phyloP scores from a whole-genome alignment of 2,113 vertebrate genomes.

The Rhinopomastus cyanomelas region DNA sequence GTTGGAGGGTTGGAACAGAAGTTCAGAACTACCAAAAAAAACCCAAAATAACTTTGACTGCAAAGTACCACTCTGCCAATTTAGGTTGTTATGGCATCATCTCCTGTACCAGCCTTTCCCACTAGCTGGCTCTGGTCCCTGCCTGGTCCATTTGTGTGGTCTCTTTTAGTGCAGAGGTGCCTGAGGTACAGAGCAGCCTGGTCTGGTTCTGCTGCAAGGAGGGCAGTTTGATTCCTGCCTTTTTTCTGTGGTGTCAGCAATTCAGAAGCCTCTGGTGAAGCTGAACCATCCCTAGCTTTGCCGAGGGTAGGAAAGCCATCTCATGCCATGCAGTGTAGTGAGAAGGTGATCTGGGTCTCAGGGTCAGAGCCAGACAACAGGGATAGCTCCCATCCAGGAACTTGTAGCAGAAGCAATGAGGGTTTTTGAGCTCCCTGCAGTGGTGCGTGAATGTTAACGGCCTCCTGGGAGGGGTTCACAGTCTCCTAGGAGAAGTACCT shows the following conservation, averaged over 20 bases:
- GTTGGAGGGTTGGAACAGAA: background rate
- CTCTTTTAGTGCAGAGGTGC: accelerated
- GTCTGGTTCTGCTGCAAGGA: background rate
- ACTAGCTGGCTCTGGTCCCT: background rate
- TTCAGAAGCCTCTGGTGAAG: background rate
- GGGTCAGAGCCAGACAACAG: background rate
- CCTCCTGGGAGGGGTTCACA: accelerated
- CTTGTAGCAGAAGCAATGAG: background rate
- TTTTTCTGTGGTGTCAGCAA: background rate
- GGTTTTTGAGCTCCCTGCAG: background rate
- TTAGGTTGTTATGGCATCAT: background rate
- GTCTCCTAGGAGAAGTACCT: background rate
- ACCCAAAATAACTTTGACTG: background rate
- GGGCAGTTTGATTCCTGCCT: background rate
- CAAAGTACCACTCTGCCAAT: accelerated
- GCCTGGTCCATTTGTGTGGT: background rate
- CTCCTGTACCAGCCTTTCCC: background rate
- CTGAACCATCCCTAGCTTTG: background rate
- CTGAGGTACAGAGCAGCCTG: accelerated
- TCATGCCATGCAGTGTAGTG: accelerated
- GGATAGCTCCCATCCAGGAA: background rate
- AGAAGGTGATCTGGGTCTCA: background rate
- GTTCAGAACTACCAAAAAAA: background rate
- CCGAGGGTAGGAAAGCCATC: background rate
- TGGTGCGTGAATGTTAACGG: background rate